Base-by-base conservation (phyloP, 2,113 vertebrate species). In the Mionectes macconnelli region DNA sequence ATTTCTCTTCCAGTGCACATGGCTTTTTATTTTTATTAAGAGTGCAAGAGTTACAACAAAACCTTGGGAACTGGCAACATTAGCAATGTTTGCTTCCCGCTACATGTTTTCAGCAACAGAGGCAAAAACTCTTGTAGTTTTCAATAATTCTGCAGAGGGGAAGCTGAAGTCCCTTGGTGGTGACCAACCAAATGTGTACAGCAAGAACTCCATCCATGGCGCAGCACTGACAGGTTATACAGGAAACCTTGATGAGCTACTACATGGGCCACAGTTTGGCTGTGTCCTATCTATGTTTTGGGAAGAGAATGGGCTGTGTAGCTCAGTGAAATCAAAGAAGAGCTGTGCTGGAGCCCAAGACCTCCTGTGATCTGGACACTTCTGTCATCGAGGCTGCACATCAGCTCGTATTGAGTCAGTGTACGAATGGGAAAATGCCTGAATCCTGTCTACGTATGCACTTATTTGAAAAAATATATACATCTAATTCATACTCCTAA, bases 21-120 rank as follows among this genome's bases (percentile, higher is more conserved):
- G 45, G 57, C 5, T 45, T 89, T 91, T 77, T 57, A 56, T 62
- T 91, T 89, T 73, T 77, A 74, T 70, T 77, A 80, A 88, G n/a
- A 42, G n/a, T 59, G 3, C 12, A 57, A 17, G 21, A 77, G 89
- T 91, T 88, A 35, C 18, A 66, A 21, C 57, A 76, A 70, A 83
- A 83, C 11, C n/a, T 31, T 31, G 24, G 24, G 21, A 80, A 69
- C 49, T 47, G 33, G 53, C 55, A 69, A 8, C 31, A 53, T 39
- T 79, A 73, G 3, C 0, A 2, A 14, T 49, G 8, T 72, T 82
- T 81, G 1, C 40, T 76, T 89, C 50, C 25, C 22, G 25, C 9
- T 50, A 44, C 4, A 19, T 55, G 2, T 63, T 83, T 94, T 50
- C 18, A 76, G 12, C 15, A 75, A 22, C 11, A 81, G 37, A 79